Evolutionary conservation across 2,888 invertebrate genomes (phyloP).

Genomic region (Pilophorus perplexus): DNA sequence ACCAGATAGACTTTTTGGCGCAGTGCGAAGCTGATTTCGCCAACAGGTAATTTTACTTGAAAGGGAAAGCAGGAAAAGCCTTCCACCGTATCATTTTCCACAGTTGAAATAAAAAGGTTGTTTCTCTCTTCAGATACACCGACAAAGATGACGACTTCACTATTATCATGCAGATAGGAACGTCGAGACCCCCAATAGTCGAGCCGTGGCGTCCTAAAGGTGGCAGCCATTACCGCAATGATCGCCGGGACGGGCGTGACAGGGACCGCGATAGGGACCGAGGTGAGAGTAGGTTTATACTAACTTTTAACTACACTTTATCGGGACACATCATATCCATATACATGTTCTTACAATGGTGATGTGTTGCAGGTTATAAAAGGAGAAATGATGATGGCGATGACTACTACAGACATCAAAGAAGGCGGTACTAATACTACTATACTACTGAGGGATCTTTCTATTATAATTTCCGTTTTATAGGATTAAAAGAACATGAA

Average conservation of each 20-base stretch:
- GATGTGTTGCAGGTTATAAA: conserved; percentile 3
- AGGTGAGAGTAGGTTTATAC: background rate
- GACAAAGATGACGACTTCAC: conserved; percentile 63
- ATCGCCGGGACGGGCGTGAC: conserved; percentile 14
- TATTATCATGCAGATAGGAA: conserved; percentile 47
- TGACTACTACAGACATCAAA: background rate
- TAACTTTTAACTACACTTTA: background rate
- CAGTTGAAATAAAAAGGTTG: background rate
- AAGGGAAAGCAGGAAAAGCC: too few relatives aligned
- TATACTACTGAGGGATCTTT: too few relatives aligned
- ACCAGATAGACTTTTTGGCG: conserved; percentile 61
- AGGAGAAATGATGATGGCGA: background rate
- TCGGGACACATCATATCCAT: background rate
- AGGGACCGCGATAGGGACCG: conserved; percentile 1
- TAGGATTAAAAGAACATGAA: too few relatives aligned
- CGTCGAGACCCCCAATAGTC: conserved; percentile 44
- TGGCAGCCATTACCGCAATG: background rate
- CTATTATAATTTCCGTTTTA: too few relatives aligned
- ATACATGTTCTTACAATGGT: background rate
- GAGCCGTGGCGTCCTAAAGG: conserved; percentile 45
- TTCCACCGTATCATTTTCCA: too few relatives aligned
- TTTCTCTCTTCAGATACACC: conserved; percentile 52
- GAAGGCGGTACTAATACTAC: background rate
- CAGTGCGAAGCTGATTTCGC: conserved; percentile 64
- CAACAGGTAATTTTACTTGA: conserved; percentile 53